These are phyloP conservation scores for Gorsachius magnificus DNA, from an alignment of 2,797 vertebrate genomes.

Conservation along the genomic window DNA sequence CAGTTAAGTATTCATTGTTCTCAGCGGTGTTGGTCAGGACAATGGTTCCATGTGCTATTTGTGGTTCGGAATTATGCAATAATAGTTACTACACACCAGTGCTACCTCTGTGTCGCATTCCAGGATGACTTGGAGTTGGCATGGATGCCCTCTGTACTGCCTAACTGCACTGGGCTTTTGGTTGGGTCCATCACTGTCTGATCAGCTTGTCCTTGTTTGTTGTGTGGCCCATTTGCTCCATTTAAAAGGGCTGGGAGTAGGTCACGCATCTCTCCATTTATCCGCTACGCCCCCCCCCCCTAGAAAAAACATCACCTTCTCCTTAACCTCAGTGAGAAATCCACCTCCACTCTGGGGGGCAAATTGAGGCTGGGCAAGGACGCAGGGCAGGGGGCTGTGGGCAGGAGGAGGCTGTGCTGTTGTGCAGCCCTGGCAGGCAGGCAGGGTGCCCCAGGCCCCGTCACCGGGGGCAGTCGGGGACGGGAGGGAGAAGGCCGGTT, in stretches of 20 bases:
- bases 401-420: background rate
- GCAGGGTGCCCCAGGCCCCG: too few relatives aligned
- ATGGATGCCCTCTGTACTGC: background rate
- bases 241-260: background rate
- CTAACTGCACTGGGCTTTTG: background rate
- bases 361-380: too few relatives aligned
- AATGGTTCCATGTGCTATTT: background rate
- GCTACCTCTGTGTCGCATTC: background rate
- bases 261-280: background rate
- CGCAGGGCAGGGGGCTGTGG: background rate
- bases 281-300: background rate
- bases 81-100: background rate
- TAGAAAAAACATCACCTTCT: background rate
- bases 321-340: background rate
- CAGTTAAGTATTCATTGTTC: background rate
- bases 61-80: background rate
- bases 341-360: too few relatives aligned
- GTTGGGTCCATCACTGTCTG: background rate
- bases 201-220: background rate
- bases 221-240: background rate
- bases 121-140: background rate
- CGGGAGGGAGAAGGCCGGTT: too few relatives aligned
- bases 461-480: fast-evolving
- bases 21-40: background rate
- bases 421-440: background rate